Conservation (phyloP, 2,888 invertebrate species). For the Argyresthia goedartella region DNA sequence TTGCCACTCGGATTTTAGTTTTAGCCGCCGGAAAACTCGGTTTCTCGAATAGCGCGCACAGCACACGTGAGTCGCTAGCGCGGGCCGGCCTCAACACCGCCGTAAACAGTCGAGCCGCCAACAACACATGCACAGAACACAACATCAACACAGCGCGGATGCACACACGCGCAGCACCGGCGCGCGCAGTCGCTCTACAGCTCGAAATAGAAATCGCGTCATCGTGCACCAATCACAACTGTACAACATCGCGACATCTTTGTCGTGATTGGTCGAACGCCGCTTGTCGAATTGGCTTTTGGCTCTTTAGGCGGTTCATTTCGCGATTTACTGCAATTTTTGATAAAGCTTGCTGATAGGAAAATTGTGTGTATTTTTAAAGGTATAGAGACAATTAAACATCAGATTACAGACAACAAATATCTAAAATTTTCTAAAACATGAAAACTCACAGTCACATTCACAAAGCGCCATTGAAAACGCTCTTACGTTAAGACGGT, state of each 20-base stretch:
- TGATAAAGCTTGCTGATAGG: slow-evolving; percentile 61
- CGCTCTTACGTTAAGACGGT: background rate
- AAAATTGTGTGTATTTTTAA: slow-evolving; percentile 6
- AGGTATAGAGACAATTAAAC: background rate
- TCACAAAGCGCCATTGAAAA: background rate
- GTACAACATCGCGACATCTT: slow-evolving; percentile 39
- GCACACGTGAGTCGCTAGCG: slow-evolving; percentile 75
- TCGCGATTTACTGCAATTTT: slow-evolving; percentile 64
- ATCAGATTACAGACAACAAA: background rate
- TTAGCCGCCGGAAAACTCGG: slow-evolving; percentile 48
- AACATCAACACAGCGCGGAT: slow-evolving; percentile 13
- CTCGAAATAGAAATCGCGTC: slow-evolving; percentile 60
- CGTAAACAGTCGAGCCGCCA: slow-evolving; percentile 65
- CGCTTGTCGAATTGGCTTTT: slow-evolving; percentile 57
- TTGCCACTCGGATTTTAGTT: slow-evolving; percentile 31
- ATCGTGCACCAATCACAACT: slow-evolving; percentile 42
- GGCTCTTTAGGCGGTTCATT: slow-evolving; percentile 56
- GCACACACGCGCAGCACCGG: slow-evolving; percentile 30
- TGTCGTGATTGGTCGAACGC: slow-evolving; percentile 42
- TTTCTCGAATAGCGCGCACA: slow-evolving; percentile 32
- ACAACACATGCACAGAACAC: slow-evolving; percentile 54
- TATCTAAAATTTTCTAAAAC: background rate
- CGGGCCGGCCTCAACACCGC: slow-evolving; percentile 62
- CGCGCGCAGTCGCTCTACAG: slow-evolving; percentile 46
- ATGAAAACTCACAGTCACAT: background rate